phyloP scores from a whole-genome alignment of 1,140 invertebrate species.

The Zaprionus kolodkinae region DNA sequence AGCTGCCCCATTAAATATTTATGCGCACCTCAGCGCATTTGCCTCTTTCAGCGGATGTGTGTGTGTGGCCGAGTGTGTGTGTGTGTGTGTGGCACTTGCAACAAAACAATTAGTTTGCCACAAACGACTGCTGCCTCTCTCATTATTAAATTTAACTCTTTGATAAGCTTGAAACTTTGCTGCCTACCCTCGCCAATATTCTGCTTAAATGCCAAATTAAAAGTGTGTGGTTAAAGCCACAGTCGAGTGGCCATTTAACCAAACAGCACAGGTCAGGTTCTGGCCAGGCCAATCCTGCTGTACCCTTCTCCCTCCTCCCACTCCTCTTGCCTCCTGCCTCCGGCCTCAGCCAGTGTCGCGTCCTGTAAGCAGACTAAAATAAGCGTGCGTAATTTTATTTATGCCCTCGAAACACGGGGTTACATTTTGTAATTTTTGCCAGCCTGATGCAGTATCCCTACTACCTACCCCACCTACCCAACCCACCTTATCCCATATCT shows the following conservation, averaged over 20 bases:
- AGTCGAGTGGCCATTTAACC: constrained; percentile 48
- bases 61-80: background rate
- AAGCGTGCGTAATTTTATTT: constrained; percentile 84
- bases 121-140: constrained; percentile 46
- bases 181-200: constrained; percentile 47
- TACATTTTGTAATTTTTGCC: constrained; percentile 82
- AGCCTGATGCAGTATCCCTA: constrained; percentile 50
- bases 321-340: background rate
- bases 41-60: constrained; percentile 21
- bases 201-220: constrained; percentile 81
- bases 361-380: constrained; percentile 83
- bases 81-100: constrained; percentile 9
- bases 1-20: constrained; percentile 67
- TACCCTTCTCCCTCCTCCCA: background rate
- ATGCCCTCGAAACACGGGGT: constrained; percentile 78
- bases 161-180: constrained; percentile 58
- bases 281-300: too few relatives aligned
- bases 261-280: background rate
- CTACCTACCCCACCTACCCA: background rate
- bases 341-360: constrained; percentile 5
- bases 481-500: background rate
- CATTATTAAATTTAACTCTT: constrained; percentile 82
- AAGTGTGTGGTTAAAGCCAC: constrained; percentile 78
- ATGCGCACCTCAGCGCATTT: constrained; percentile 75
- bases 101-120: constrained; percentile 41